phyloP scores from a whole-genome alignment of 2,797 vertebrate species.

The Ciconia nigra region DNA sequence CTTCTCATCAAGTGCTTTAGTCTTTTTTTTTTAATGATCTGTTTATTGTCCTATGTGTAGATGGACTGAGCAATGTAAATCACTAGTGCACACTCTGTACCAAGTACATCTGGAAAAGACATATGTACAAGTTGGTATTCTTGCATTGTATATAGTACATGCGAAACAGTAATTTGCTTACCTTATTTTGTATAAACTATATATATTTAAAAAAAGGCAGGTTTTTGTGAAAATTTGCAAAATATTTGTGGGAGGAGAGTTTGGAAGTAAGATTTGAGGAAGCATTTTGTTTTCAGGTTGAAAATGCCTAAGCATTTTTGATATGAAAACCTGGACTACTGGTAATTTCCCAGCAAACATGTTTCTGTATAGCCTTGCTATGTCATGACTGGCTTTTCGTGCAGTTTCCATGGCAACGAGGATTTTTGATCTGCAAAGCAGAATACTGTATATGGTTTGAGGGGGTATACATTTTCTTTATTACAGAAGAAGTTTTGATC shows the following conservation, averaged over 20 bases:
- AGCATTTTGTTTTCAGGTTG: slow-evolving; percentile 30
- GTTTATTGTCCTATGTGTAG: neutral
- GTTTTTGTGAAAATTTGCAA: neutral
- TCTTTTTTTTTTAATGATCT: neutral
- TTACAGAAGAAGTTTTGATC: slow-evolving; percentile 37
- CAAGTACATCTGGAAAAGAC: neutral
- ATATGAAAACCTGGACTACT: neutral
- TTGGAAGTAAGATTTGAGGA: slow-evolving; percentile 25
- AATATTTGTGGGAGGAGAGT: neutral
- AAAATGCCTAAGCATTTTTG: slow-evolving; percentile 42
- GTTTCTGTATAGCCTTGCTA: slow-evolving; percentile 63
- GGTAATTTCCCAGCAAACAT: slow-evolving; percentile 71
- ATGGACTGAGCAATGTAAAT: neutral
- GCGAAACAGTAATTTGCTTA: neutral
- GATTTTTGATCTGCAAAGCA: slow-evolving; percentile 71
- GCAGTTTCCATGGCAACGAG: slow-evolving; percentile 79
- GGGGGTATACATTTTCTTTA: slow-evolving; percentile 34
- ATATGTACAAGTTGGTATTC: neutral
- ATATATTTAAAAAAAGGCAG: too few species aligned
- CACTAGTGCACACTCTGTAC: neutral
- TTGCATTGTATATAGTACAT: neutral
- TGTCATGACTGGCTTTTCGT: slow-evolving; percentile 63
- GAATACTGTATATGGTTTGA: slow-evolving; percentile 52
- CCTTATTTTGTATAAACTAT: neutral
- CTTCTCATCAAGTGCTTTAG: neutral